Evolutionary conservation across 2,113 vertebrate species (phyloP).

Genomic region (Ardeotis arabs): DNA sequence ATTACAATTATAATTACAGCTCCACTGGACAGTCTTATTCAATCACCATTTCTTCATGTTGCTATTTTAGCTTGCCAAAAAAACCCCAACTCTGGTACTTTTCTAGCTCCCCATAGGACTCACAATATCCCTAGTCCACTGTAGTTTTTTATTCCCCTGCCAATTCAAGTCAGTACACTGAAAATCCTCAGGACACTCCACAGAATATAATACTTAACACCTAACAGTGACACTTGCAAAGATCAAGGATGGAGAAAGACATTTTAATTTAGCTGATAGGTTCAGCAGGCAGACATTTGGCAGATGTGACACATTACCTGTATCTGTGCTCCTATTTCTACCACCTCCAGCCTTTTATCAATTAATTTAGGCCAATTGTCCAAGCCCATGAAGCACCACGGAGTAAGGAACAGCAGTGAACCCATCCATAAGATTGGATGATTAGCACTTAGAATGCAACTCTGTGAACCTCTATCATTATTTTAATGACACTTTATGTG

Average conservation of each 20-base stretch:
- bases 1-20: background rate
- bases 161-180: background rate
- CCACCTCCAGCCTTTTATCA: background rate
- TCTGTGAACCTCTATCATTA: slow-evolving; percentile 17
- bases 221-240: background rate
- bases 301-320: slow-evolving; percentile 7
- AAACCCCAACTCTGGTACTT: background rate
- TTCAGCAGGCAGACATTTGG: slow-evolving; percentile 40
- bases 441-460: slow-evolving; percentile 8
- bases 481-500: slow-evolving; percentile 25
- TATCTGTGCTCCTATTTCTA: background rate
- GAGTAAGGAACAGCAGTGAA: slow-evolving; percentile 36
- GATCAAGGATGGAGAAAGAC: background rate
- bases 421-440: background rate
- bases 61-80: background rate
- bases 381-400: background rate
- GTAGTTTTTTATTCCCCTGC: background rate
- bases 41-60: background rate
- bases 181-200: background rate
- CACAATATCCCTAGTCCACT: background rate
- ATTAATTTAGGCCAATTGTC: slow-evolving; percentile 3
- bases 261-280: slow-evolving; percentile 42
- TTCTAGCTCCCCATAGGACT: background rate
- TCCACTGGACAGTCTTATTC: background rate
- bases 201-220: background rate